Base-by-base conservation (phyloP, 2,888 invertebrate genomes). In the Limnephilus lunatus region DNA sequence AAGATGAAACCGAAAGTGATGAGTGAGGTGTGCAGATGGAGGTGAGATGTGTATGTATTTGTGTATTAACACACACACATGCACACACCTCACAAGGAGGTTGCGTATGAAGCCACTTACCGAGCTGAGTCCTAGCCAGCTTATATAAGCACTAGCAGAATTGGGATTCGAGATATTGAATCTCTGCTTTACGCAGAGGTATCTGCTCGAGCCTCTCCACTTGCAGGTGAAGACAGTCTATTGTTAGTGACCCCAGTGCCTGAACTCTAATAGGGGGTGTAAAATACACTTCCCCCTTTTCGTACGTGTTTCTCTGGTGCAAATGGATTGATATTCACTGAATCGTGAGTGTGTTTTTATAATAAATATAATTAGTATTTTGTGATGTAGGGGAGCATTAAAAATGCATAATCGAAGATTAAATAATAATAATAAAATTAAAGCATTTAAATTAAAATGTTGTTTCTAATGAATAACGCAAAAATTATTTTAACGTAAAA, bases 101-200 rank as follows among this genome's bases (percentile, higher is more conserved):
- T 90, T 90, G 90, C 90, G 90, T 83, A 35, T 68, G 48, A 19
- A 25, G 35, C 81, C 81, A 25, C 81, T 82, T 88, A 31, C 91
- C 88, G 14, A 86, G 2, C 87, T 7, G 48, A 31, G 82, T 89
- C 91, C 91, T 91, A 82, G 82, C 31, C 91, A 91, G 82, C 91
- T 91, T 91, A 91, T 91, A 91, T 91, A 91, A 91, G 91, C 88
- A 82, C 82, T 83, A 31, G 85, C 88, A 48, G 53, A 81, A 87
- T 83, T 83, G 15, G 82, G 91, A 87, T 83, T 83, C 83, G 91
- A 81, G 88, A 81, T 88, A 91, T 89, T 87, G 81, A 87, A 91
- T 83, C 91, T 91, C 83, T 88, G 88, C 89, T 35, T 31, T n/a
- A 89, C 31, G 91, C 88, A 82, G 91, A 88, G 91, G 44, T 85